These are phyloP conservation scores for Drosophila birchii DNA, from an alignment of 2,888 invertebrate genomes.

Conservation along the genomic window DNA sequence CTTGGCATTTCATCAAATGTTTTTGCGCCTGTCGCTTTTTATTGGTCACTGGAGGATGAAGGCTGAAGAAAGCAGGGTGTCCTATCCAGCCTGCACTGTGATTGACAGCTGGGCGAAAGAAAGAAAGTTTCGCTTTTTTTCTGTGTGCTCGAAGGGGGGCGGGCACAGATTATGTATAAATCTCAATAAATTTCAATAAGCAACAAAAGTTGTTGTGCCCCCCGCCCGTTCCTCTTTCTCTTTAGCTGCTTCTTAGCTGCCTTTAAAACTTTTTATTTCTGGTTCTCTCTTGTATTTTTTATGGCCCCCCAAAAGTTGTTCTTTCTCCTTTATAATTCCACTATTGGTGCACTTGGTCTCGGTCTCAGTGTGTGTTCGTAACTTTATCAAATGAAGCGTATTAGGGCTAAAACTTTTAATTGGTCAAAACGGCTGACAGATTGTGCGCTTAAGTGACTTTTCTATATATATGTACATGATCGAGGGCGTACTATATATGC, in stretches of 20 bases:
- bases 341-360: slow-evolving; percentile 31
- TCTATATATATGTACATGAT: slow-evolving; percentile 23
- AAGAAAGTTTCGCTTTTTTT: slow-evolving; percentile 50
- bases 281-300: slow-evolving; percentile 23
- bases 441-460: slow-evolving; percentile 78
- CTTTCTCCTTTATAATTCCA: slow-evolving; percentile 38
- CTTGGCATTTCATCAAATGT: slow-evolving; percentile 72
- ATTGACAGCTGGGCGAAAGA: slow-evolving; percentile 72
- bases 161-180: slow-evolving; percentile 75
- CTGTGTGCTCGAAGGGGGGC: slow-evolving; percentile 9
- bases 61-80: slow-evolving; percentile 12
- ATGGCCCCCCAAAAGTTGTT: slow-evolving; percentile 40
- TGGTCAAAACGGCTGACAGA: slow-evolving; percentile 80
- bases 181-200: slow-evolving; percentile 80
- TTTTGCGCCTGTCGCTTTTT: slow-evolving; percentile 66
- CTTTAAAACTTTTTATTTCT: slow-evolving; percentile 41
- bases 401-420: slow-evolving; percentile 82
- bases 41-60: slow-evolving; percentile 76
- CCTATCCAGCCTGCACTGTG: slow-evolving; percentile 50
- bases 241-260: slow-evolving; percentile 13
- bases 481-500: slow-evolving; percentile 4
- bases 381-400: slow-evolving; percentile 82
- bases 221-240: not conserved
- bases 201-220: slow-evolving; percentile 51
- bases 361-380: slow-evolving; percentile 34